A percentile compares a stretch with the other conserved stretches of the same genome.
Conservation (phyloP, 2,888 invertebrate genomes). For the Syrphus vitripennis region DNA sequence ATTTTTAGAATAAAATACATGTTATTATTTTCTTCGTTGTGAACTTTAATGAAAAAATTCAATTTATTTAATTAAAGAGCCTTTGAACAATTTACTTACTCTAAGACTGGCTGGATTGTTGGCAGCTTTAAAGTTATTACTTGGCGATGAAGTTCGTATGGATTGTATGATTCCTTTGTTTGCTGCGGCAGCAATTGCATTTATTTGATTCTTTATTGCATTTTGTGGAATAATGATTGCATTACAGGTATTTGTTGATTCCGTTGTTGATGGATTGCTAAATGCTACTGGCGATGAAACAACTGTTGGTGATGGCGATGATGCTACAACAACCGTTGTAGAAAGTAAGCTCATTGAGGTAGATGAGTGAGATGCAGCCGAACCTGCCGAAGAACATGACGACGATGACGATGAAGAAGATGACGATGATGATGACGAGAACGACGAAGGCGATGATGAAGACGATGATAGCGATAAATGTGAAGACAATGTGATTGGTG, state of each 20-base stretch:
- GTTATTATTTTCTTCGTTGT: too few relatives aligned
- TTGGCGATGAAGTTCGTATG: background rate
- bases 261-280: slow-evolving; percentile 33
- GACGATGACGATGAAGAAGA: slow-evolving; percentile 67
- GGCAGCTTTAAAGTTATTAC: slow-evolving; percentile 31
- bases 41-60: too few relatives aligned
- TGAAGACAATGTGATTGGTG: slow-evolving; percentile 53
- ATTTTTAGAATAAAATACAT: too few relatives aligned
- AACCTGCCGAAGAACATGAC: slow-evolving; percentile 48
- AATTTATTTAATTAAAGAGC: too few relatives aligned
- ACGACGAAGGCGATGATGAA: slow-evolving; percentile 19
- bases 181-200: background rate
- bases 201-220: slow-evolving; percentile 12
- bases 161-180: slow-evolving; percentile 17
- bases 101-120: slow-evolving; percentile 17
- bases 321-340: slow-evolving; percentile 53
- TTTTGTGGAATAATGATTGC: slow-evolving; percentile 6
- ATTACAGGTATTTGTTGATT: slow-evolving; percentile 8
- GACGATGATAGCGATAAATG: slow-evolving; percentile 24
- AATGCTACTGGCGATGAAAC: slow-evolving; percentile 51
- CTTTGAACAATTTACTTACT: slow-evolving; percentile 23
- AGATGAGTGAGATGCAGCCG: slow-evolving; percentile 52
- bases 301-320: slow-evolving; percentile 49
- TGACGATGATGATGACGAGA: slow-evolving; percentile 63
- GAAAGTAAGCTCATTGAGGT: slow-evolving; percentile 62